These are phyloP conservation scores for Cyanoramphus novaezelandiae DNA, from an alignment of 2,113 vertebrate genomes.

Conservation along the genomic window DNA sequence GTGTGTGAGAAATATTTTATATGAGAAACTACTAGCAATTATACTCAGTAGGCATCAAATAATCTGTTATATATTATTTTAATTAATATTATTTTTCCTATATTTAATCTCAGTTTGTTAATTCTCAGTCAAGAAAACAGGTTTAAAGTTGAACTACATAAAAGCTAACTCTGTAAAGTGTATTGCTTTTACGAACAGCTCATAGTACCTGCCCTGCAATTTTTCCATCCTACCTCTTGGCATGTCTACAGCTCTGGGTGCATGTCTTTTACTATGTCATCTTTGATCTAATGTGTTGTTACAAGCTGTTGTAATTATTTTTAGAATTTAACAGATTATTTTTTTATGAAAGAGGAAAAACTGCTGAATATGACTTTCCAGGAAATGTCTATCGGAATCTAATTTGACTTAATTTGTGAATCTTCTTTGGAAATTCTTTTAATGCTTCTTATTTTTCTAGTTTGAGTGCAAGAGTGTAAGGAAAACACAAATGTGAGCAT, in stretches of 20 bases:
- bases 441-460: background rate
- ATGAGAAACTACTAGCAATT: background rate
- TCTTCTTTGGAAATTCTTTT: background rate
- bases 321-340: background rate
- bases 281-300: background rate
- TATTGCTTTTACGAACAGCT: background rate
- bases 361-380: background rate
- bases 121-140: background rate
- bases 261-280: background rate
- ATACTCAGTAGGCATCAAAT: background rate
- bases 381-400: background rate
- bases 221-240: background rate
- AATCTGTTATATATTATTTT: background rate
- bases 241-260: background rate
- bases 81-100: background rate
- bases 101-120: background rate
- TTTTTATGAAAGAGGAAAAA: background rate
- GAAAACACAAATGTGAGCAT: background rate
- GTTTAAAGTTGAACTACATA: background rate
- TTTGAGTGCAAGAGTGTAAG: background rate
- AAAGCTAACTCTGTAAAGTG: background rate
- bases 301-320: background rate
- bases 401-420: background rate
- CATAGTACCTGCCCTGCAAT: background rate
- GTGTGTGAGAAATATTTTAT: background rate